Evolutionary conservation across 1,140 invertebrate species (phyloP), one percentile per base, ranked within the genome.

Genomic region (Calycopis cecrops): DNA sequence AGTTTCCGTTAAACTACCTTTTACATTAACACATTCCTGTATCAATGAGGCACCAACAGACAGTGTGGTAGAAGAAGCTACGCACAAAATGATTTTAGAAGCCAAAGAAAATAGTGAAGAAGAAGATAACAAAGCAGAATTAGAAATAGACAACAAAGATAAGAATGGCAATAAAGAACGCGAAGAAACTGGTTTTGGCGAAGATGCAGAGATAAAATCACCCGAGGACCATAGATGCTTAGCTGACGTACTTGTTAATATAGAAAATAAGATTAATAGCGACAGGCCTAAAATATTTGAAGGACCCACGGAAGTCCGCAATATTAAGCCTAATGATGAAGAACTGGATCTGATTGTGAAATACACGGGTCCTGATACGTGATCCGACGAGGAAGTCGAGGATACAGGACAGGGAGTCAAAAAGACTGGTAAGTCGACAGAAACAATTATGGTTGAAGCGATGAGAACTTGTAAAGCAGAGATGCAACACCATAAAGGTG

Each of bases 1-100:
- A 49, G 80, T 96, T 9, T 93, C 92, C 1, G 81, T 95, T 0
- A 96, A 96, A 77, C 75, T 96, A 21, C 95, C 95, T 0, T 96
- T 96, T 73, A 92, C 91, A 0, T 79, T 96, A 7, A 83, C 84
- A 51, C 87, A 88, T 67, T 87, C 87, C 3, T 87, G 84, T 51
- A 85, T 87, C 60, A 87, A 87, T 55, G 87, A 88, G 68, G 84
- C 85, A 14, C 85, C 83, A 11, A 81, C 81, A 16, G 83, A 86
- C 44, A 85, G 81, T 28, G 83, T 86, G 1, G 79, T 70, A 52
- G 81, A 85, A 61, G 83, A 87, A 73, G 71, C 79, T 10, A 82
- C 81, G 0, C 81, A 81, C 35, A 85, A 82, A 70, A 82, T 85
- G 69, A 87, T 87, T 47, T 63, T 87, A 57, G 83, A 87, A 76